phyloP scores from a whole-genome alignment of 1,140 invertebrate genomes.

The Tetramorium parvispinum region DNA sequence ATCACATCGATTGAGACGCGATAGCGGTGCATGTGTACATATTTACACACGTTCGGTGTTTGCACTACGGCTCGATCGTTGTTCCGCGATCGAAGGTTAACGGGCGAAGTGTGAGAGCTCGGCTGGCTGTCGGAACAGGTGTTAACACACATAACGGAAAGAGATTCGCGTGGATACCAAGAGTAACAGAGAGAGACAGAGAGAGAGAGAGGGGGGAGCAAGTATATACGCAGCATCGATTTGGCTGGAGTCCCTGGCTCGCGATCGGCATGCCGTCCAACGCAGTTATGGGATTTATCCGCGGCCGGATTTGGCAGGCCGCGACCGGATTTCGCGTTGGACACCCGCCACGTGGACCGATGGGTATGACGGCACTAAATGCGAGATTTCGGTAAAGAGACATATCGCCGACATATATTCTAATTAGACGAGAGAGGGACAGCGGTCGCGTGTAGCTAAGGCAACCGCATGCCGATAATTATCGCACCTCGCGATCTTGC shows the following conservation, averaged over 20 bases:
- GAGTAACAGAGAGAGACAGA: neutral
- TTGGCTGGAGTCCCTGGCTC: constrained; percentile 53
- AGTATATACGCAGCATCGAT: constrained; percentile 19
- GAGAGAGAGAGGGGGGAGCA: neutral
- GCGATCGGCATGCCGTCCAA: constrained; percentile 40
- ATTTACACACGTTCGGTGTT: constrained; percentile 8
- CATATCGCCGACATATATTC: neutral
- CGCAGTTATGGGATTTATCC: constrained; percentile 59
- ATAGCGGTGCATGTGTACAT: neutral
- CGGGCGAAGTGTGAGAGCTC: neutral
- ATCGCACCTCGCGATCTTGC: neutral
- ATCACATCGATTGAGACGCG: neutral
- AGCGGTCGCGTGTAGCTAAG: neutral
- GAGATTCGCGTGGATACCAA: neutral
- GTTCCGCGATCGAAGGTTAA: constrained; percentile 26
- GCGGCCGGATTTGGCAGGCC: constrained; percentile 52
- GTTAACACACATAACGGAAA: constrained; percentile 27
- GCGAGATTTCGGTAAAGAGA: constrained; percentile 19
- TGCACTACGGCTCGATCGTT: constrained; percentile 21
- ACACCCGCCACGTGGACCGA: constrained; percentile 19
- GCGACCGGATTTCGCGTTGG: constrained; percentile 54
- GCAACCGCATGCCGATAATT: neutral
- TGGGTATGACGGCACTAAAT: neutral
- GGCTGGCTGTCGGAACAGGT: constrained; percentile 6
- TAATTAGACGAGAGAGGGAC: neutral